Base-by-base conservation (phyloP, 2,888 invertebrate genomes). In the Sceliomorpha sp. region DNA sequence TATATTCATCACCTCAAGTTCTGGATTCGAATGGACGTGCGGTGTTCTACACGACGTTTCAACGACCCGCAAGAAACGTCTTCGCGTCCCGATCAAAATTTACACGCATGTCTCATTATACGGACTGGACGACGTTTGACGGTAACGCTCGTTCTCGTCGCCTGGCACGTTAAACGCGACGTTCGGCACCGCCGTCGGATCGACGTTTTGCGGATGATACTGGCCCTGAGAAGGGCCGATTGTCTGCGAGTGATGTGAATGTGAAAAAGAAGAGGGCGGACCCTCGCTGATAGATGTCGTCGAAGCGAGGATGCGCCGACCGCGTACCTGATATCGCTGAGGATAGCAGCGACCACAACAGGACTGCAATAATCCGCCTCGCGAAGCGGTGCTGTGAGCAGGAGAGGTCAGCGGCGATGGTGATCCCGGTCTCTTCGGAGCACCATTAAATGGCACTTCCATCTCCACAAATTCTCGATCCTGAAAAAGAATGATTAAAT, bases 401-500 rank as follows among this genome's bases (percentile, higher is more conserved):
- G 96, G 96, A 83, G 95, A 95, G 62, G 95, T 95, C 86, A 95
- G 90, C 12, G 96, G 96, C 34, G 96, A 96, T 37, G 96, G 96
- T 40, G 96, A 95, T 7, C 96, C 96, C 0, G 97, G 96, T 86
- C 97, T 91, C 89, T 96, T 97, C 45, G 95, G 96, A 77, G 96
- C 96, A 10, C 97, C 97, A 89, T 98, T 98, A 90, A 93, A 97
- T 13, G 97, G 96, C 84, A 95, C 94, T 88, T 98, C 98, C 91
- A 98, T 92, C 90, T 98, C 98, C 76, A 98, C 96, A 90, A 98
- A 98, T 90, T 98, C 98, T 58, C 98, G 95, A 89, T 98, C 98
- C 97, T 97, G 91, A 2, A 77, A 77, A n/a, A n/a, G n/a, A n/a
- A n/a, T n/a, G n/a, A n/a, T n/a, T n/a, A n/a, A n/a, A n/a, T n/a